These are phyloP conservation scores for Patagioenas fasciata DNA, from an alignment of 2,113 vertebrate genomes.

Conservation along the genomic window DNA sequence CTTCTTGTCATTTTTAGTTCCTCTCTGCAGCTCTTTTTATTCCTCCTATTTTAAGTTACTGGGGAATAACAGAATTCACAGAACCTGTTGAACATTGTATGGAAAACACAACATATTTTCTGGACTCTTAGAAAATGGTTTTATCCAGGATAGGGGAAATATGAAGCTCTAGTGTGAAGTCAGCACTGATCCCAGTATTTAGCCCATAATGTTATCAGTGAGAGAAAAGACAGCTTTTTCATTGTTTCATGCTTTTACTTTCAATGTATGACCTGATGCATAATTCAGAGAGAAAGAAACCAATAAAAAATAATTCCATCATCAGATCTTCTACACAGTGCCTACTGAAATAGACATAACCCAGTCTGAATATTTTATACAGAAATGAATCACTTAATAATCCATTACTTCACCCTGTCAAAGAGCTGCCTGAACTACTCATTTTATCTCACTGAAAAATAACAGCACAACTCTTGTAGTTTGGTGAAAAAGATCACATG, in stretches of 20 bases:
- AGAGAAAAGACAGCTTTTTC: not conserved
- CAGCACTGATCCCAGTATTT: not conserved
- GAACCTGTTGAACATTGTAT: not conserved
- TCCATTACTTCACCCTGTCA: not conserved
- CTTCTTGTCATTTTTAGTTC: accelerated
- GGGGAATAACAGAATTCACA: not conserved
- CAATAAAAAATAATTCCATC: not conserved
- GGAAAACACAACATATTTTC: not conserved
- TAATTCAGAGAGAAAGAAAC: not conserved
- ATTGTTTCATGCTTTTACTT: not conserved
- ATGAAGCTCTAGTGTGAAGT: not conserved
- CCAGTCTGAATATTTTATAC: not conserved
- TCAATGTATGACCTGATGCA: not conserved
- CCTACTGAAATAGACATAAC: not conserved
- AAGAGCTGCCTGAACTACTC: not conserved
- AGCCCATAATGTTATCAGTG: not conserved
- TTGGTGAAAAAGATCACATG: not conserved
- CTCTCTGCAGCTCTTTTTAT: not conserved
- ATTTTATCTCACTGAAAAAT: not conserved
- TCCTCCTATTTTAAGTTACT: not conserved
- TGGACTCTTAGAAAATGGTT: not conserved
- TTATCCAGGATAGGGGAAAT: not conserved
- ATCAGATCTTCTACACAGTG: not conserved
- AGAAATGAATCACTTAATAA: not conserved
- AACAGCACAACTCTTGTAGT: not conserved